A percentile compares a stretch with the other conserved stretches of the same genome.
Evolutionary conservation across 2,888 invertebrate genomes (phyloP).

Genomic region (Tachystola acroxantha): DNA sequence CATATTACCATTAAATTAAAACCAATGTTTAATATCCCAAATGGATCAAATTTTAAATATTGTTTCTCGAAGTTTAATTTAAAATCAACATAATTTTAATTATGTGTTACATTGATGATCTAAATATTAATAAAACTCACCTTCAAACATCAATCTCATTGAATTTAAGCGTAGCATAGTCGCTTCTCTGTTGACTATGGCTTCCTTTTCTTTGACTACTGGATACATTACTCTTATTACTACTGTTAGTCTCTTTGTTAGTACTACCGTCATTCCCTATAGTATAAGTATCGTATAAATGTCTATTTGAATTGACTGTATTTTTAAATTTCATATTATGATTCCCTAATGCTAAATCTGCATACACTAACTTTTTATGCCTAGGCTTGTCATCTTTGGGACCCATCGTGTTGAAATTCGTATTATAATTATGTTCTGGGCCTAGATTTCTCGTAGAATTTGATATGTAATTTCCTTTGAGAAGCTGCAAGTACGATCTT

Average conservation of each 20-base stretch:
- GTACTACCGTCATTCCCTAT: conserved; percentile 58
- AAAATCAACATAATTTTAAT: no score
- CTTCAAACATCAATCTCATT: conserved; percentile 75
- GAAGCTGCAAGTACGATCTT: conserved; percentile 62
- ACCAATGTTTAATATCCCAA: no score
- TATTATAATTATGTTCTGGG: conserved; percentile 48
- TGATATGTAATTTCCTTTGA: conserved; percentile 73
- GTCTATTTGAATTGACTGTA: conserved; percentile 77
- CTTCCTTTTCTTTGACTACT: conserved; percentile 49
- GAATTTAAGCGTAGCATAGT: conserved; percentile 72
- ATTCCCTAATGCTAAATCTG: conserved; percentile 75
- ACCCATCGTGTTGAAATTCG: conserved; percentile 56
- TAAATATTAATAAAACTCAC: conserved; percentile 48
- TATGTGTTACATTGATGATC: no score
- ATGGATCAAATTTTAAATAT: no score
- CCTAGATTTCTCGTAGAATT: conserved; percentile 65
- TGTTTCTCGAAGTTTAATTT: no score
- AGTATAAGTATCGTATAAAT: conserved; percentile 73
- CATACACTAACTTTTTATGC: conserved; percentile 74
- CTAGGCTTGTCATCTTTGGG: conserved; percentile 64
- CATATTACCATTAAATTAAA: conserved; percentile 11
- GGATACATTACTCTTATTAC: conserved; percentile 54
- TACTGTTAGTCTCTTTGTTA: conserved; percentile 61
- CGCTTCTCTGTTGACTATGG: conserved; percentile 54
- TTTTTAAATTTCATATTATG: conserved; percentile 78